Evolutionary conservation across 2,888 invertebrate genomes (phyloP).

Genomic region (Morpho helenor): DNA sequence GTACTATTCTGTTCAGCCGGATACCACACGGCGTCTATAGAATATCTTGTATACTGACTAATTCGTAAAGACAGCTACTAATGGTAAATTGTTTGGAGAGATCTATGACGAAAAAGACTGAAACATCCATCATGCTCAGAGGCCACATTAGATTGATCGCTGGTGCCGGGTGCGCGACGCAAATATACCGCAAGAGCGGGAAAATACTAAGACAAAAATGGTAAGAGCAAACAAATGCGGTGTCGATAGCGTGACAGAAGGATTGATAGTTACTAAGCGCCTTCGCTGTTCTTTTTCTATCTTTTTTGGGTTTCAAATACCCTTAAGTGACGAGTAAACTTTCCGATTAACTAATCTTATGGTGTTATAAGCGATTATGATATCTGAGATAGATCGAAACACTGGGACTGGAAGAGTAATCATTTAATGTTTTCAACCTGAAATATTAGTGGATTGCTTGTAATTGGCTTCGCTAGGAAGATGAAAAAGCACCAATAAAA

Average conservation of each 20-base stretch:
- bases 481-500: too few species aligned
- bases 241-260: conserved; percentile 72
- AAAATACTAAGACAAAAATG: conserved; percentile 70
- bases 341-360: too few species aligned
- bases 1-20: too few species aligned
- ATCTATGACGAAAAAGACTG: conserved; percentile 38
- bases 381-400: too few species aligned
- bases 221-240: conserved; percentile 74
- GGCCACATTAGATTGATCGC: conserved; percentile 66
- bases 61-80: neutral
- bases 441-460: too few species aligned
- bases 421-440: too few species aligned
- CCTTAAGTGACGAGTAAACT: too few species aligned
- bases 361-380: too few species aligned
- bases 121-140: conserved; percentile 68
- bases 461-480: too few species aligned
- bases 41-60: too few species aligned
- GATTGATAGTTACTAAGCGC: conserved; percentile 61
- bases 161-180: conserved; percentile 41
- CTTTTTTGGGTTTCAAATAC: neutral
- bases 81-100: conserved; percentile 23
- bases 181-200: conserved; percentile 47
- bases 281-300: conserved; percentile 9
- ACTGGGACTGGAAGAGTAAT: too few species aligned
- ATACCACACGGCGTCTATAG: too few species aligned